Conservation (phyloP, 2,888 invertebrate genomes). For the Trachelus troglodyta region DNA sequence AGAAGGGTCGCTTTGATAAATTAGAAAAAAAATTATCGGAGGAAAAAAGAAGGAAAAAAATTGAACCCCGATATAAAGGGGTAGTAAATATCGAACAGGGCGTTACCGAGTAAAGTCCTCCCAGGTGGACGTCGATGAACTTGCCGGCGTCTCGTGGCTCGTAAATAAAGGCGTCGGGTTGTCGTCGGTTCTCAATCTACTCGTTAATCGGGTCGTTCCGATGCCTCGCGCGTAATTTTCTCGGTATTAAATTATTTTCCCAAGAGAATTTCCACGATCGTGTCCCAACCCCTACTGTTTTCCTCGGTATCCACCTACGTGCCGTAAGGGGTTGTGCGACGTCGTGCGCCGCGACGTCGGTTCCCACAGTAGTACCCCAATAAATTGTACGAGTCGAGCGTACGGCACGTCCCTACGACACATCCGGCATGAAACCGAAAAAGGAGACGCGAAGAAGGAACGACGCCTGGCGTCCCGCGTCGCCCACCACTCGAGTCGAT, state of each 20-base stretch:
- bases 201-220: background rate
- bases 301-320: background rate
- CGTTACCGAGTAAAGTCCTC: background rate
- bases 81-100: background rate
- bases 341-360: background rate
- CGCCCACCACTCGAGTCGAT: background rate
- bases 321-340: background rate
- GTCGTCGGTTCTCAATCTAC: background rate
- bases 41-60: background rate
- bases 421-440: constrained; percentile 41
- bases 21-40: background rate
- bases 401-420: constrained; percentile 40
- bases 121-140: background rate
- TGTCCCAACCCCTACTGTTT: background rate
- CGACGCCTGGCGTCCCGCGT: constrained; percentile 7
- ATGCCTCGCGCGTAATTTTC: background rate
- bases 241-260: constrained; percentile 2
- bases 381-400: constrained; percentile 39
- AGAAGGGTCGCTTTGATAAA: background rate
- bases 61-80: too few species aligned
- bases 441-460: constrained; percentile 27
- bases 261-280: background rate
- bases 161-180: background rate
- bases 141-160: background rate
- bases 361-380: constrained; percentile 18